phyloP scores from a whole-genome alignment of 2,113 vertebrate species.

The Ophiodon elongatus region DNA sequence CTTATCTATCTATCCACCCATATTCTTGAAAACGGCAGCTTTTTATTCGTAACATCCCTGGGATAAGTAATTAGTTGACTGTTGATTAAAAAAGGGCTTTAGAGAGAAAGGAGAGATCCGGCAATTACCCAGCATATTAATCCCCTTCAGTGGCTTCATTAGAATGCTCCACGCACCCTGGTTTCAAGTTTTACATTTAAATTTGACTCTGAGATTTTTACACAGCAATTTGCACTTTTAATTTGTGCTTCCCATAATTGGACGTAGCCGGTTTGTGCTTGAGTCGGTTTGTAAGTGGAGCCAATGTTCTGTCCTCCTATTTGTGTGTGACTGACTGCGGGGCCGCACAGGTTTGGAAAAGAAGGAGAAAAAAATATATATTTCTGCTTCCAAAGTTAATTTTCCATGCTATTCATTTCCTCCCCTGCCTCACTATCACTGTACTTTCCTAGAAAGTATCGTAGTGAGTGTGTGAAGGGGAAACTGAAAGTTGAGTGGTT shows the following conservation, averaged over 20 bases:
- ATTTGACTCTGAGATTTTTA: constrained; percentile 77
- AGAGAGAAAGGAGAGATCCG: constrained; percentile 71
- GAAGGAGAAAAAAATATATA: too few species aligned
- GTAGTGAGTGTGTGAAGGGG: too few species aligned
- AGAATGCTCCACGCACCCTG: constrained; percentile 72
- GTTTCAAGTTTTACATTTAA: constrained; percentile 79
- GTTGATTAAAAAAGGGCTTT: constrained; percentile 79
- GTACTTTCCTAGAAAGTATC: neutral
- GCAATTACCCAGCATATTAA: constrained; percentile 83
- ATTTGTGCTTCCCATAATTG: constrained; percentile 77
- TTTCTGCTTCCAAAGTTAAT: constrained; percentile 6
- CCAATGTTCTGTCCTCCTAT: constrained; percentile 25
- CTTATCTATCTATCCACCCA: constrained; percentile 42
- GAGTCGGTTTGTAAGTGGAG: constrained; percentile 69
- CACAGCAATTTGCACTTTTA: constrained; percentile 81
- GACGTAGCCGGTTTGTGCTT: constrained; percentile 72
- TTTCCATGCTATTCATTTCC: constrained; percentile 3
- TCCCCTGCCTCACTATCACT: neutral
- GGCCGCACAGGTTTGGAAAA: constrained; percentile 38
- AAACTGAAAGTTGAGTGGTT: neutral
- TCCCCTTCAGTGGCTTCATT: constrained; percentile 81
- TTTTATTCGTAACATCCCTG: constrained; percentile 60
- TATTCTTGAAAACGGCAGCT: constrained; percentile 43
- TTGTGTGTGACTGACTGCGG: constrained; percentile 34
- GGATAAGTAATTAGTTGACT: constrained; percentile 79